These are phyloP conservation scores for Cryptosula pallasiana DNA, from an alignment of 2,888 invertebrate species.

Conservation along the genomic window DNA sequence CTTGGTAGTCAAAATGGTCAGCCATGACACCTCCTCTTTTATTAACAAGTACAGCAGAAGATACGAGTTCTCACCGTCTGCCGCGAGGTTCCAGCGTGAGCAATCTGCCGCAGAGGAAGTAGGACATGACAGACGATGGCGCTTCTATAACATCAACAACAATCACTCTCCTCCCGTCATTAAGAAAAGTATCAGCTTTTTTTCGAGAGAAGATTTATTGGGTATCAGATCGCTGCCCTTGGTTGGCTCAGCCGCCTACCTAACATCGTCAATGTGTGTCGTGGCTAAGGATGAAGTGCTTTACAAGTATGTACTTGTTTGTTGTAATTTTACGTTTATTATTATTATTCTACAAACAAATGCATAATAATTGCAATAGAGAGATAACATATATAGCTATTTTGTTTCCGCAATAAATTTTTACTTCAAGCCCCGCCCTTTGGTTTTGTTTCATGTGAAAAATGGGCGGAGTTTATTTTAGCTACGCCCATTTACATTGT, in stretches of 20 bases:
- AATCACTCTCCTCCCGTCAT: background rate
- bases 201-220: background rate
- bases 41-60: background rate
- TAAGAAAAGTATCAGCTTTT: slow-evolving; percentile 21
- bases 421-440: too few relatives aligned
- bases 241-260: background rate
- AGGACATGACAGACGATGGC: background rate
- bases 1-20: background rate
- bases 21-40: background rate
- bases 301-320: background rate
- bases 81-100: background rate
- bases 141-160: background rate
- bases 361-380: too few relatives aligned
- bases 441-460: too few relatives aligned
- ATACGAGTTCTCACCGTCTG: background rate
- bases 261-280: background rate
- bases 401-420: too few relatives aligned
- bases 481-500: too few relatives aligned
- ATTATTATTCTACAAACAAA: too few relatives aligned
- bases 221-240: background rate
- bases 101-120: background rate
- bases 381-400: too few relatives aligned
- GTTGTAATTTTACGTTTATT: too few relatives aligned
- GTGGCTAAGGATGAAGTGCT: background rate
- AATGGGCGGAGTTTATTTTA: too few relatives aligned